A percentile compares a stretch with the other conserved stretches of the same genome.
Evolutionary conservation across 2,113 vertebrate genomes (phyloP).

Genomic region (Clupea harengus): DNA sequence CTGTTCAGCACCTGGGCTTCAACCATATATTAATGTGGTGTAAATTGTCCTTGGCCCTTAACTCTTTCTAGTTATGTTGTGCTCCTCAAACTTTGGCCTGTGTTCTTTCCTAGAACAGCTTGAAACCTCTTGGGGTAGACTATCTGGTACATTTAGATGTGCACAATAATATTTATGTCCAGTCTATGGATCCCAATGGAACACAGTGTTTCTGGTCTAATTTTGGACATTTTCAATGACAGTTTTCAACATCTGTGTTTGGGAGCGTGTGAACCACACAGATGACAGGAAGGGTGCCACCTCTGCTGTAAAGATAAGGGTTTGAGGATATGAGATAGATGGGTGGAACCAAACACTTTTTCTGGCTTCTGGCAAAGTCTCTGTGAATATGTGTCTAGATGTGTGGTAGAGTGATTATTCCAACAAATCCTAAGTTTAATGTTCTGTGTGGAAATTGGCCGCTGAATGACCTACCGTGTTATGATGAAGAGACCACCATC

Average conservation of each 20-base stretch:
- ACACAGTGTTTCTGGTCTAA: neutral
- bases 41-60: neutral
- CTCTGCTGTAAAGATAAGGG: slow-evolving; percentile 25
- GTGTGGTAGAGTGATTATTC: neutral
- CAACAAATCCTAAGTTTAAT: neutral
- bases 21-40: neutral
- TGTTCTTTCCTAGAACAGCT: neutral
- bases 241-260: neutral
- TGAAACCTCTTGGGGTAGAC: neutral
- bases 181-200: neutral
- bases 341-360: slow-evolving; percentile 12
- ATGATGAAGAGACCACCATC: neutral
- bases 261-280: neutral
- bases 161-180: neutral
- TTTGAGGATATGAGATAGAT: neutral
- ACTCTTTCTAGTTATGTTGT: neutral
- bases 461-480: neutral
- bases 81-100: neutral
- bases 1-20: neutral
- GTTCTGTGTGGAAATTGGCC: neutral
- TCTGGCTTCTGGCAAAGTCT: neutral
- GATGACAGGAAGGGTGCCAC: slow-evolving; percentile 36
- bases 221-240: neutral
- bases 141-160: neutral
- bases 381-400: slow-evolving; percentile 18